Percentiles rank a stretch among this genome's conserved stretches.
Conservation (phyloP, 2,797 vertebrate genomes). For the Cossypha niveicapilla region DNA sequence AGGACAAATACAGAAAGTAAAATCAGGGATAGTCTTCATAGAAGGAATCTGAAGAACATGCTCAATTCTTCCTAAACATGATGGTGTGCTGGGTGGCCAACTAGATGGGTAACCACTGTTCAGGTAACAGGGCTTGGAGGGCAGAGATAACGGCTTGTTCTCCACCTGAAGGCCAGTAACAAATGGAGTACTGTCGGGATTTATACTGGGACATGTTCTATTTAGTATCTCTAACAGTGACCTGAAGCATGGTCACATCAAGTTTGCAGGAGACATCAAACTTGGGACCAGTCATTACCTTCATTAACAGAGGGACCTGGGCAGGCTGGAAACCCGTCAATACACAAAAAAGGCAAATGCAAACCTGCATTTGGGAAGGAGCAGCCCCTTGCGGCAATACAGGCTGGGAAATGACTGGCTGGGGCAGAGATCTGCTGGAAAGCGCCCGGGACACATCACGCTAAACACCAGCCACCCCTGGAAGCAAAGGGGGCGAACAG, state of each 20-base stretch:
- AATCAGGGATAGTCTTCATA: not conserved
- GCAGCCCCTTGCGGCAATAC: not conserved
- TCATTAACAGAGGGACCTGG: not conserved
- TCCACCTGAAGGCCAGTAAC: not conserved
- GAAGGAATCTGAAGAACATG: not conserved
- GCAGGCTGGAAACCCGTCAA: not conserved
- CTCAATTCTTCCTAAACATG: not conserved
- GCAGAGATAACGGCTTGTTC: not conserved
- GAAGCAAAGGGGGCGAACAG: not conserved
- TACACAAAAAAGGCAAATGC: too few species aligned
- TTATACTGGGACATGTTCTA: not conserved
- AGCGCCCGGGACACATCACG: too few species aligned
- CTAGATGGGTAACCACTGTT: too few species aligned
- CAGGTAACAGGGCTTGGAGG: not conserved
- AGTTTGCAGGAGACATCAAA: not conserved
- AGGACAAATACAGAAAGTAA: not conserved
- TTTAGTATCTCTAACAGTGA: not conserved
- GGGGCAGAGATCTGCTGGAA: not conserved
- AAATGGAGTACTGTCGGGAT: not conserved
- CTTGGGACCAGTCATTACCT: rapidly evolving
- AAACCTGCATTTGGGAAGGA: not conserved
- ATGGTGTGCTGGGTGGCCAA: not conserved
- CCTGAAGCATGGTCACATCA: not conserved
- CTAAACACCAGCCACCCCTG: rapidly evolving
- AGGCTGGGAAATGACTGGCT: not conserved